Conservation (phyloP, 2,113 vertebrate species). For the Phyllopteryx taeniolatus region DNA sequence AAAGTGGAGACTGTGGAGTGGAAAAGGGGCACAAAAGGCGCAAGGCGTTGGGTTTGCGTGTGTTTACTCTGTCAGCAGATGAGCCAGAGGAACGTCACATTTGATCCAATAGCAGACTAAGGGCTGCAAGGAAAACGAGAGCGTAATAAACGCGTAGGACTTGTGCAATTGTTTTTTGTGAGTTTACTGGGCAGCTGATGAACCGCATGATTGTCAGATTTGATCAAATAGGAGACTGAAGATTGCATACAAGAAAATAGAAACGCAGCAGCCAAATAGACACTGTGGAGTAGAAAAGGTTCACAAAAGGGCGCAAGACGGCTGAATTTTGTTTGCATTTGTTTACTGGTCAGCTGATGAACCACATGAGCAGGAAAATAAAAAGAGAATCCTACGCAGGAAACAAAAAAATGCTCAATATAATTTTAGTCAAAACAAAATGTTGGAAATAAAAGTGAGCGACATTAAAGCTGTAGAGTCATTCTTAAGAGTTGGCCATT, state of each 20-base stretch:
- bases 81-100: too few relatives aligned
- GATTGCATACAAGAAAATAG: background rate
- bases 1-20: background rate
- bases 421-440: slow-evolving; percentile 34
- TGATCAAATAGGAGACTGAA: too few relatives aligned
- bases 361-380: slow-evolving; percentile 11
- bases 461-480: slow-evolving; percentile 54
- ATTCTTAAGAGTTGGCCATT: background rate
- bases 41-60: background rate
- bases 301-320: background rate
- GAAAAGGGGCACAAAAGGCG: background rate
- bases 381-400: background rate
- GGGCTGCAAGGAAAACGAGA: too few relatives aligned
- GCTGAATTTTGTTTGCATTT: background rate
- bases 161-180: too few relatives aligned
- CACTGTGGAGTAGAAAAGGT: background rate
- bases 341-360: background rate
- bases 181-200: too few relatives aligned
- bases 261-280: background rate
- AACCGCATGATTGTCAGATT: too few relatives aligned
- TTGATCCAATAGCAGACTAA: background rate
- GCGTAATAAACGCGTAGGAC: too few relatives aligned
- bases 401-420: slow-evolving; percentile 31
- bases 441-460: slow-evolving; percentile 44
- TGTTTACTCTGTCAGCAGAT: background rate